Evolutionary conservation across 1,140 invertebrate genomes (phyloP), one percentile per base, ranked within the genome.

Genomic region (Microplitis mediator): DNA sequence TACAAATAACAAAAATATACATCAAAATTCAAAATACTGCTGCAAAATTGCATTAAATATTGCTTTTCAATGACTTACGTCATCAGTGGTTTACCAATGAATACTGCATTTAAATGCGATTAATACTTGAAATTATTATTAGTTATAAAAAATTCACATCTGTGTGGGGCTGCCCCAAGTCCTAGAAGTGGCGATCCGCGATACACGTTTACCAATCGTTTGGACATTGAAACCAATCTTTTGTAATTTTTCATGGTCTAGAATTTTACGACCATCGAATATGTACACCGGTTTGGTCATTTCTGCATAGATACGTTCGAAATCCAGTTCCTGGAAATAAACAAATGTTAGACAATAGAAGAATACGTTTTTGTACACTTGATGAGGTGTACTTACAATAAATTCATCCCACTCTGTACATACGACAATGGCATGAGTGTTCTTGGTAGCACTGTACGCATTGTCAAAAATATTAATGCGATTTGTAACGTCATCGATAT

Each of bases 361-460:
- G 31, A 62, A 11, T 56, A 16, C 23, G 23, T 23, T 23, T 23
- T 23, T 23, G 1, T 23, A 23, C 23, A 23, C 23, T 23, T 23
- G 23, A 23, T 23, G 23, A 60, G 32, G 68, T 64, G 11, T 36
- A 76, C 77, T 89, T 88, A 97, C 94, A 80, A 93, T 90, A 87
- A 99, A 99, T 86, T 98, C 97, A 83, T 99, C 97, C 98, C 98
- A 99, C 88, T 99, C 98, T 0, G 98, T 99, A 81, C 98, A 98
- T 6, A 99, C 81, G 1, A 99, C 95, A 75, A 99, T 91, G 0
- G 98, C 98, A 87, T 99, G 97, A 1, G 96, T 93, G 6, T 92
- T 91, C 8, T 91, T 89, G 0, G 96, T 95, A 0, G 98, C 97
- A 14, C 90, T 90, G 80, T 99, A 98, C 0, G 97, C 93, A 82